Evolutionary conservation across 2,888 invertebrate species (phyloP), one percentile per base, ranked within the genome.

Genomic region (Leucophenga maculata): DNA sequence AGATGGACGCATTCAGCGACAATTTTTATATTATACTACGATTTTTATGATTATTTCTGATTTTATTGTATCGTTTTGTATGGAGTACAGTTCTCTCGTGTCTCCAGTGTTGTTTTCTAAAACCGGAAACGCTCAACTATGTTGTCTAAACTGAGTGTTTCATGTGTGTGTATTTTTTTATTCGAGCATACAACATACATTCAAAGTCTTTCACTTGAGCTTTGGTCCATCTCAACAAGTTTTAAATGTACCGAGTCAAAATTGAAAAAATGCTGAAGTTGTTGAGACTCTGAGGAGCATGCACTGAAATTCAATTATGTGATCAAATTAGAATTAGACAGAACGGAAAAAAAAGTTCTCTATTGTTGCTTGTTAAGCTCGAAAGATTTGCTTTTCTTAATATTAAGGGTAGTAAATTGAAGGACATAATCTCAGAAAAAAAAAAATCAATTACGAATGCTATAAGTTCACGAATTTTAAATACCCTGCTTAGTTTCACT

Each of bases 81-180:
- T 39, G 13, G 18, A 50, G 18, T 18, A 50, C 50, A 50, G 39
- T 39, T 11, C 39, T 8, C 39, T 39, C 39, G 8, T n/a, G n/a
- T 39, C 11, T 8, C 39, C 1, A 6, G 18, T 57, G 26, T 31
- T 26, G 57, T 31, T 57, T 20, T 39, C 32, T 39, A 20, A 60
- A 64, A 64, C 46, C 62, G 62, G 62, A 64, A 64, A 64, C 48
- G 62, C 18, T 22, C 48, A 64, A 64, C 62, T 64, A 64, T 64
- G 46, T 48, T 54, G 39, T 11, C 39, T 39, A 39, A 39, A 8
- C 1, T 39, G 11, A 39, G 39, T 39, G 39, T 3, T 50, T n/a
- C 50, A 50, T n/a, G 18, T n/a, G 50, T 50, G 50, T 50, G 50
- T 48, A 50, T 8, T 18, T 1, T 50, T 50, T 50, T n/a, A n/a